Evolutionary conservation across 1,140 invertebrate species (phyloP).

Genomic region (Neuroterus valhalla): DNA sequence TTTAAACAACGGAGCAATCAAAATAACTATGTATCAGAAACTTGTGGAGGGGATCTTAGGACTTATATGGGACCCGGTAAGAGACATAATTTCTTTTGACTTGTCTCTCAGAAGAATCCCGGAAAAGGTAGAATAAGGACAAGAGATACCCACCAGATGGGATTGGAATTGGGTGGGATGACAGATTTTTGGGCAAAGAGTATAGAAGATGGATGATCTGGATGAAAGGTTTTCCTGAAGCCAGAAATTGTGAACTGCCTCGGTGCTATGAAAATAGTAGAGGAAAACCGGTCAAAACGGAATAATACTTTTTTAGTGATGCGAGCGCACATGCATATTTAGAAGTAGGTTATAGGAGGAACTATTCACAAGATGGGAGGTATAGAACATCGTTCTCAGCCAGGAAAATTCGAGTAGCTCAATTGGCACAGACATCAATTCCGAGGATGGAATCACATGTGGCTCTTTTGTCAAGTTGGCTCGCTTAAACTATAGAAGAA

Average conservation of each 20-base stretch:
- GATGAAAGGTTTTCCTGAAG: constrained; percentile 2
- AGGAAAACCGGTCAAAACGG: neutral
- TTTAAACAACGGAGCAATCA: neutral
- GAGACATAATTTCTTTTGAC: constrained; percentile 22
- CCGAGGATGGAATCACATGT: neutral
- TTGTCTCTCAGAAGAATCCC: constrained; percentile 16
- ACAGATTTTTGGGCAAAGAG: constrained; percentile 30
- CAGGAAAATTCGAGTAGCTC: neutral
- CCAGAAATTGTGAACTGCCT: too few species aligned
- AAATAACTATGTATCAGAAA: neutral
- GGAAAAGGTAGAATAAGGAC: neutral
- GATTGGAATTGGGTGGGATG: constrained; percentile 63
- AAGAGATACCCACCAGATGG: constrained; percentile 45
- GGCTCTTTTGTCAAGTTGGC: too few species aligned
- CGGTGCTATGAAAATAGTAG: neutral
- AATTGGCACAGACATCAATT: neutral
- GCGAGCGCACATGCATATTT: constrained; percentile 57
- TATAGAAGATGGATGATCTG: too few species aligned
- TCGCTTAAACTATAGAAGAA: constrained; percentile 31
- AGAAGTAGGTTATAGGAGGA: constrained; percentile 50
- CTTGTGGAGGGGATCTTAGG: neutral
- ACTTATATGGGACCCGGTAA: constrained; percentile 5
- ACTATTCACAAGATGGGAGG: neutral
- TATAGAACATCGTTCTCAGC: neutral
- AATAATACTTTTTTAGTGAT: constrained; percentile 59